Conservation (phyloP, 2,113 vertebrate species). For the Sphaerodactylus townsendi region DNA sequence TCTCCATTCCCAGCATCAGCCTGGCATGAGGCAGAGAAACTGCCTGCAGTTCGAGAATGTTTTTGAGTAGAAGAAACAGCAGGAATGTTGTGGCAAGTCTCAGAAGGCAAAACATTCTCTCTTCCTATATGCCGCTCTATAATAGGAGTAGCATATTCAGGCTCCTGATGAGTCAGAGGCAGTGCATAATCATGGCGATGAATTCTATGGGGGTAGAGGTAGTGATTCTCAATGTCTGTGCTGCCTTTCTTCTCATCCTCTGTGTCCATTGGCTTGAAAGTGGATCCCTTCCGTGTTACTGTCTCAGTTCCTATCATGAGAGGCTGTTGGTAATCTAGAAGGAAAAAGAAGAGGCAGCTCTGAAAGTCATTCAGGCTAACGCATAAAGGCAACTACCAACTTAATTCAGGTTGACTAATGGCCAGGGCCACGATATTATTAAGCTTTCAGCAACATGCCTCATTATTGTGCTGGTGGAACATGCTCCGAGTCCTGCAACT, state of each 20-base stretch:
- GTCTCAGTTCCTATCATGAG: slow-evolving; percentile 84
- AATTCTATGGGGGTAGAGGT: slow-evolving; percentile 73
- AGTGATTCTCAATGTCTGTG: slow-evolving; percentile 69
- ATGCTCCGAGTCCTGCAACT: too few relatives aligned
- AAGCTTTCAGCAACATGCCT: neutral
- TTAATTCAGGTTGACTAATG: neutral
- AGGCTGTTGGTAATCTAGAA: slow-evolving; percentile 84
- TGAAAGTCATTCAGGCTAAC: neutral
- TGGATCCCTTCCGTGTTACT: slow-evolving; percentile 84
- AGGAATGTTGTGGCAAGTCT: slow-evolving; percentile 76
- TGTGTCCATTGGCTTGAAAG: slow-evolving; percentile 84
- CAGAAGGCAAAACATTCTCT: slow-evolving; percentile 70
- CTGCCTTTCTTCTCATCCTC: slow-evolving; percentile 53
- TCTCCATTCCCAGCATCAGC: slow-evolving; percentile 43
- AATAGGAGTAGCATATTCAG: slow-evolving; percentile 88
- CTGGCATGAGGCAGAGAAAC: slow-evolving; percentile 49
- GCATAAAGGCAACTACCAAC: neutral
- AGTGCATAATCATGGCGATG: slow-evolving; percentile 81
- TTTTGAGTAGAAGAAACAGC: slow-evolving; percentile 64
- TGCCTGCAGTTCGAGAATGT: slow-evolving; percentile 66
- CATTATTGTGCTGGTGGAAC: neutral
- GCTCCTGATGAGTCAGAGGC: slow-evolving; percentile 79
- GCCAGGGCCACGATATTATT: neutral
- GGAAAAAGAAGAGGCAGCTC: slow-evolving; percentile 4
- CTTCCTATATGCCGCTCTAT: slow-evolving; percentile 77